A percentile compares a stretch with the other conserved stretches of the same genome.
phyloP scores from a whole-genome alignment of 2,113 vertebrate genomes.

The Epinephelus fuscoguttatus region DNA sequence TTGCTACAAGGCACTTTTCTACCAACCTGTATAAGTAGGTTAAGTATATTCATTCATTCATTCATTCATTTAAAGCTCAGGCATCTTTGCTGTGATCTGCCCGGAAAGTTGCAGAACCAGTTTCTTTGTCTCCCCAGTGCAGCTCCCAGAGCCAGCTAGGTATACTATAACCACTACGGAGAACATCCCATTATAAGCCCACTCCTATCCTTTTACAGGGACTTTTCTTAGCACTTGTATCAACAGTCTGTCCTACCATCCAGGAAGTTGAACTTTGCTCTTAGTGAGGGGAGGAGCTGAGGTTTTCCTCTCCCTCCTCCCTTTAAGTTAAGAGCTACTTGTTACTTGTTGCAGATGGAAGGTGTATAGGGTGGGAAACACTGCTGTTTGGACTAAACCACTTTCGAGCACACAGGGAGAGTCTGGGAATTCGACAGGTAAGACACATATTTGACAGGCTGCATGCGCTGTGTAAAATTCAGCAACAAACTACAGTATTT shows the following conservation, averaged over 20 bases:
- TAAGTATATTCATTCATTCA: conserved; percentile 41
- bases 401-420: not conserved
- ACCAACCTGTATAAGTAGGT: conserved; percentile 16
- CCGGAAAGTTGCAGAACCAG: conserved; percentile 78
- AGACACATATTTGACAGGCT: conserved; percentile 6
- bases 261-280: conserved; percentile 77
- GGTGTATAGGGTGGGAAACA: conserved; percentile 54
- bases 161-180: conserved; percentile 47
- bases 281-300: conserved; percentile 62
- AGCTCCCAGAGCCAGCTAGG: conserved; percentile 52
- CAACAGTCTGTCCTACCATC: conserved; percentile 31
- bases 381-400: conserved; percentile 43
- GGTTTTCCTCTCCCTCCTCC: conserved; percentile 46
- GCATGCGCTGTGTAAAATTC: not conserved
- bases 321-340: conserved; percentile 56
- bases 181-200: conserved; percentile 46
- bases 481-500: not conserved
- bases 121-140: conserved; percentile 77
- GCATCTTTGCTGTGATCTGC: conserved; percentile 43
- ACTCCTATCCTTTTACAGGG: conserved; percentile 31
- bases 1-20: conserved; percentile 11
- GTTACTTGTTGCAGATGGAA: conserved; percentile 65
- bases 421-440: conserved; percentile 51
- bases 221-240: conserved; percentile 8
- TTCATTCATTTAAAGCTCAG: conserved; percentile 17